Base-by-base conservation (phyloP, 2,797 vertebrate genomes). In the Acipenser oxyrinchus region DNA sequence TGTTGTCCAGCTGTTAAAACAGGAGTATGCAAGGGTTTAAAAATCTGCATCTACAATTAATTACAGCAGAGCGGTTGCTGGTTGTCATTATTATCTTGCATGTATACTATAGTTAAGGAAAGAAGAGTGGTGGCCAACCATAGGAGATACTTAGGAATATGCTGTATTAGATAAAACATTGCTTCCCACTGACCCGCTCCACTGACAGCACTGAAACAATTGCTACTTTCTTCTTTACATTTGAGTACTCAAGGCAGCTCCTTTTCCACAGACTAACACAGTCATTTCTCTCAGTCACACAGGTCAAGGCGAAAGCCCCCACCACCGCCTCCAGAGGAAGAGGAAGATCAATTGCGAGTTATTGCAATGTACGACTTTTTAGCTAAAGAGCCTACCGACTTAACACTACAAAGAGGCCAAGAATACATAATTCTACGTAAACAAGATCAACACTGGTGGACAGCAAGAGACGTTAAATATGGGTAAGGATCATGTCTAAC, bases 401-500 rank as follows among this genome's bases (percentile, higher is more conserved):
- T 95, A 68, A 82, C 83, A 0, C 79, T 95, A 8, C 81, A 15
- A 51, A 86, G 87, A 73, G 90, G 90, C 0, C 90, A 93, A 53
- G 92, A 93, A 69, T 95, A 95, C 66, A 66, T 81, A 70, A 86
- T 95, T 68, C 72, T 95, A 0, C 89, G 94, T 76, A 91, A 93
- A 68, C 84, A 82, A 15, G 90, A 93, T 76, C 84, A 90, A 72
- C 87, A 92, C 69, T 93, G 93, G 93, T 96, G 93, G 93, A 84
- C 86, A 62, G 94, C 90, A 0, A 87, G 92, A 84, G 93, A 95
- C 76, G 37, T 37, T 37, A 78, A 51, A 50, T 71, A 86, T 0
- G 93, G 93, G 93, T 95, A 77, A 73, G 87, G 37, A 37, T 5
- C 37, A 37, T 37, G 37, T 37, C 37, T 37, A 37, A 37, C 37